Base-by-base conservation (phyloP, 2,797 vertebrate species). In the Poecilia picta region DNA sequence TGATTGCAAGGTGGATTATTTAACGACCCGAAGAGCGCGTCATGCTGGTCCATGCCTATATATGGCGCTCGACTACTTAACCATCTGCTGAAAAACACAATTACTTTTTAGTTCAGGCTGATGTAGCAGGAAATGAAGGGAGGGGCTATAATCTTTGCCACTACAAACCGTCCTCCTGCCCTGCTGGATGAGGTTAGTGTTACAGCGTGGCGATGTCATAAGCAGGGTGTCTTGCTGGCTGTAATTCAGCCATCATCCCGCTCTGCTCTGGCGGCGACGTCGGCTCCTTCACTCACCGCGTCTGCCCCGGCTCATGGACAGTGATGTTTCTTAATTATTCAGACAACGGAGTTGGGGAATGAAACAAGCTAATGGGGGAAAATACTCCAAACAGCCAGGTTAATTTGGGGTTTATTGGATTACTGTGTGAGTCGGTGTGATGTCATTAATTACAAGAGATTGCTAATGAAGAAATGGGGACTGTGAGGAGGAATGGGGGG, bases 391-490 rank as follows among this genome's bases (percentile, higher is more conserved):
- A 87, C 80, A 79, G 89, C 85, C 91, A 93, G 92, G 94, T 95
- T 95, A 90, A 96, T 96, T 95, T 90, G 90, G 83, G 91, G 87
- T 92, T 94, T 90, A 96, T 94, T 92, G 87, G 95, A 95, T 95
- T 95, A 94, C 84, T 28, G 82, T 77, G 87, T 45, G 78, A 94
- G 94, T 94, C 91, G 92, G 89, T 49, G 28, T n/a, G 78, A 90
- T 89, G 91, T 90, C 46, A 88, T 94, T 93, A 95, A 95, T 94
- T 94, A 93, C 85, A 88, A 77, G 75, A 39, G 57, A 78, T 43
- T 5, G 8, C 74, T 90, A 92, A 94, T 93, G 89, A 94, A 91
- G 82, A 83, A 90, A 92, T 79, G 78, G 83, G 87, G 92, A 89
- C 70, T 88, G 88, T 77, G 45, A 84, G 73, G 36, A 49, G 83